Evolutionary conservation across 2,797 vertebrate genomes (phyloP), one percentile per base, ranked within the genome.

Genomic region (Liparis tanakae): DNA sequence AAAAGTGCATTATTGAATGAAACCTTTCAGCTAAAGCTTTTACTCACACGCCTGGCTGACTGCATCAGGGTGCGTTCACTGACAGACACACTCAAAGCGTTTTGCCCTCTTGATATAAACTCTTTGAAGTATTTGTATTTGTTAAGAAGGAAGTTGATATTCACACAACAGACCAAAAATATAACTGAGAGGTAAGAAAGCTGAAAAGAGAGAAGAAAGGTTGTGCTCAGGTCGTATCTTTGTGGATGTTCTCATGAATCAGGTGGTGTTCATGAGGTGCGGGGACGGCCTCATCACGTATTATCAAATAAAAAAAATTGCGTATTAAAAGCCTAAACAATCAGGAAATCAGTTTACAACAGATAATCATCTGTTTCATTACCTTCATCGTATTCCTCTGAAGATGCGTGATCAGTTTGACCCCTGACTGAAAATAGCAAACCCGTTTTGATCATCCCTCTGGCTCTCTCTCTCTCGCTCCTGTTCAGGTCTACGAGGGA

Each of bases 401-500:
- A 8, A 20, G 6, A 18, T 46, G 13, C 9, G 43, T 55, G 36
- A 39, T 10, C 8, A 36, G 54, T 56, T n/a, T 41, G 17, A 72
- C 30, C 17, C 10, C 15, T 50, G 2, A 58, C 13, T 61, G 41
- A 61, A 1, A 12, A 41, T 39, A 10, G 12, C 12, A 41, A 41
- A 41, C 39, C 39, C 7, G 10, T 41, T 41, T 41, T 41, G 10
- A 41, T 12, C 39, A 41, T 41, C 39, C 39, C 4, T 51, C 46
- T 30, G 25, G 0, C 34, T 30, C 25, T 30, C 46, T 30, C 34
- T 30, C 25, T 30, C 46, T 30, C 25, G 0, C 34, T 66, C 30
- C 57, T 44, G n/a, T 55, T 36, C 93, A 99, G 98, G 88, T 99
- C 4, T 98, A 96, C 43, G 96, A 97, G 46, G 96, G 96, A 82